Evolutionary conservation across 2,888 invertebrate genomes (phyloP).

Genomic region (Apamea monoglypha): DNA sequence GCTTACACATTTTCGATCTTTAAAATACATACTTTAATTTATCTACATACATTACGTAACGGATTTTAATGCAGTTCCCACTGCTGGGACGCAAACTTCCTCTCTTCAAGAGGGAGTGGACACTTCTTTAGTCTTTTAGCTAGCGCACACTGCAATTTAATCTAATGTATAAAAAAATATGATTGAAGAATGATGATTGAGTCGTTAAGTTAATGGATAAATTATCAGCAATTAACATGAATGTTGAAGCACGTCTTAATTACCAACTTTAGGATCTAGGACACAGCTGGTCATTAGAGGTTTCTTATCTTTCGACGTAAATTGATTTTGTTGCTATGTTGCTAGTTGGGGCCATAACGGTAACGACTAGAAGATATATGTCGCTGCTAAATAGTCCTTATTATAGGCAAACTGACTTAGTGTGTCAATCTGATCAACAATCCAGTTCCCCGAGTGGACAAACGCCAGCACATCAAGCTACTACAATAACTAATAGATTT

Average conservation of each 20-base stretch:
- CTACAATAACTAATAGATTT: no score
- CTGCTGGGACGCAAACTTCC: neutral
- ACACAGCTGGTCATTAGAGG: neutral
- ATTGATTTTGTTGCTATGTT: neutral
- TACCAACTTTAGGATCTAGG: neutral
- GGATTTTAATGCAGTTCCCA: neutral
- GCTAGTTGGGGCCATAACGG: neutral
- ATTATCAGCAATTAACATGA: constrained; percentile 19
- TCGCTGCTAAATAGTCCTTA: neutral
- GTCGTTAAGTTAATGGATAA: constrained; percentile 12
- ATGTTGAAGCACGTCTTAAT: constrained; percentile 24
- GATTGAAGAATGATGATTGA: neutral
- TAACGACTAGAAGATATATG: neutral
- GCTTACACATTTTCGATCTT: neutral
- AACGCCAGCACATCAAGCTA: no score
- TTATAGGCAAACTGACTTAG: no score
- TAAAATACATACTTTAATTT: neutral
- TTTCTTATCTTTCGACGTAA: constrained; percentile 1
- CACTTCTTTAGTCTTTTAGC: neutral
- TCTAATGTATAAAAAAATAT: neutral
- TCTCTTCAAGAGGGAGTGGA: neutral
- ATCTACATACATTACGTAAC: neutral
- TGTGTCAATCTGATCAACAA: no score
- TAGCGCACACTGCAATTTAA: neutral
- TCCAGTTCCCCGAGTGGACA: no score